These are phyloP conservation scores for Cydia strobilella DNA, from an alignment of 1,140 invertebrate genomes.

Conservation along the genomic window DNA sequence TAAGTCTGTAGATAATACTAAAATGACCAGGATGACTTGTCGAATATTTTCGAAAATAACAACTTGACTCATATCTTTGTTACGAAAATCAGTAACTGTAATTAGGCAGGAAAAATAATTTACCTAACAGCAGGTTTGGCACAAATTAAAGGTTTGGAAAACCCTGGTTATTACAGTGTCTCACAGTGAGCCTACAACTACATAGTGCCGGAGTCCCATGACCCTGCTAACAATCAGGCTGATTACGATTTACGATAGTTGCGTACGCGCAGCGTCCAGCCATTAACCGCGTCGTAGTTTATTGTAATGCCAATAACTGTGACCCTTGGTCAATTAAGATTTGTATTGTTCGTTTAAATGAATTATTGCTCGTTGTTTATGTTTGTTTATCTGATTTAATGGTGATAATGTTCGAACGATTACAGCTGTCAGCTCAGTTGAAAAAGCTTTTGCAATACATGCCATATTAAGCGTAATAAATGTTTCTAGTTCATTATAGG, in stretches of 20 bases:
- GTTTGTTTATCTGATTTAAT: conserved; percentile 20
- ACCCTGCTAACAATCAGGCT: conserved; percentile 30
- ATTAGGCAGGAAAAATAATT: too few relatives aligned
- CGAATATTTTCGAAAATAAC: too few relatives aligned
- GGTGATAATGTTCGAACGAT: conserved; percentile 1
- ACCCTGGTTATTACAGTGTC: not conserved
- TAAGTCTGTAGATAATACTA: too few relatives aligned
- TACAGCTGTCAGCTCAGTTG: not conserved
- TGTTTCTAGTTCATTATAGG: not conserved
- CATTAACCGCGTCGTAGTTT: conserved; percentile 12
- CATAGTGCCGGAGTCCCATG: not conserved
- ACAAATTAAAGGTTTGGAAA: not conserved
- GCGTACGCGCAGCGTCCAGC: conserved; percentile 12
- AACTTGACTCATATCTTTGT: too few relatives aligned
- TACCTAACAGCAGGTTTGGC: not conserved
- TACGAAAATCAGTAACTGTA: too few relatives aligned
- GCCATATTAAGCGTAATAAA: not conserved
- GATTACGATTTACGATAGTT: conserved; percentile 29
- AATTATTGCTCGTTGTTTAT: conserved; percentile 23
- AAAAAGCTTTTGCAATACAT: not conserved
- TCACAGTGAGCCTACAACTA: not conserved
- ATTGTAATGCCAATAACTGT: conserved; percentile 27
- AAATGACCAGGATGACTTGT: too few relatives aligned
- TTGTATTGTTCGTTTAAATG: conserved; percentile 30
- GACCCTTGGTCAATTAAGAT: conserved; percentile 31